phyloP scores from a whole-genome alignment of 1,140 invertebrate genomes.

The Hetaerina americana region DNA sequence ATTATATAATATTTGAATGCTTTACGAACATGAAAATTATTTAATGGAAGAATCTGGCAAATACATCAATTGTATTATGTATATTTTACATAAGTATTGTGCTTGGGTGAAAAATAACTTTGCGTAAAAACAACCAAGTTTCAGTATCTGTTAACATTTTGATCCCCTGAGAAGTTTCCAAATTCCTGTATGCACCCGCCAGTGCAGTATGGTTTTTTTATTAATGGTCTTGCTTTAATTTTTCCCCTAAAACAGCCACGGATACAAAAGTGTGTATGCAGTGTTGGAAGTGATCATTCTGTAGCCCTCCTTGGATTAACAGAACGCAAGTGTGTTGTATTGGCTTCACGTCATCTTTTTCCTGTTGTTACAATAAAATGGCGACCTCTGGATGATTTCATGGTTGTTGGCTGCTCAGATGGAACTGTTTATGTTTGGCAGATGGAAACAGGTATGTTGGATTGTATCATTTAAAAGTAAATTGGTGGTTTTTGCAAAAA shows the following conservation, averaged over 20 bases:
- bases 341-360: slow-evolving; percentile 92
- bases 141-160: background rate
- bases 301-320: slow-evolving; percentile 86
- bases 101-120: no score
- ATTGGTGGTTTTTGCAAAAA: no score
- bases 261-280: slow-evolving; percentile 90
- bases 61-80: no score
- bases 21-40: no score
- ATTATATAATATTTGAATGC: no score
- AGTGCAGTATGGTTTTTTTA: background rate
- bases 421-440: slow-evolving; percentile 98
- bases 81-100: no score
- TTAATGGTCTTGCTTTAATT: background rate
- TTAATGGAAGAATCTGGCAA: no score
- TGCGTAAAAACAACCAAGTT: background rate
- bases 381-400: slow-evolving; percentile 94
- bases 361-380: slow-evolving; percentile 94
- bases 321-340: slow-evolving; percentile 86
- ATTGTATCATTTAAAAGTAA: background rate
- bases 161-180: background rate
- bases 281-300: slow-evolving; percentile 94
- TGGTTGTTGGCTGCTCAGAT: slow-evolving; percentile 95
- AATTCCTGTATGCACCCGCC: background rate
- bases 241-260: slow-evolving; percentile 45
- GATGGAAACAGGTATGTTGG: slow-evolving; percentile 82